Evolutionary conservation across 2,113 vertebrate genomes (phyloP), one percentile per base, ranked within the genome.

Genomic region (Neolamprologus longior): DNA sequence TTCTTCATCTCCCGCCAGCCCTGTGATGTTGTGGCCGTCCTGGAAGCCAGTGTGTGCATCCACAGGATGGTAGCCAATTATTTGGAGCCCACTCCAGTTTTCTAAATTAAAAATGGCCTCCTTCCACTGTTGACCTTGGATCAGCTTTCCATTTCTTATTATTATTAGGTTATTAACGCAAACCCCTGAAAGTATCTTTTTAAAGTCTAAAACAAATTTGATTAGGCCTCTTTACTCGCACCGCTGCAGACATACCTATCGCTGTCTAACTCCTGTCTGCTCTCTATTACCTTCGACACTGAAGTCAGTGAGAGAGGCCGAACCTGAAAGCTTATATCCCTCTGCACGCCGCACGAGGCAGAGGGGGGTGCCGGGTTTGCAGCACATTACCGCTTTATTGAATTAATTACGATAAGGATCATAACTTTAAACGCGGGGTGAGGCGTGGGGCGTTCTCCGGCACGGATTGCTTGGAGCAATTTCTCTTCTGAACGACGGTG

Each of bases 381-480:
- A 97, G 97, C 98, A 98, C 98, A 98, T 99, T 99, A 98, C 97
- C 96, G 96, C 97, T 98, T 99, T 99, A 99, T 99, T 99, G 98
- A 99, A 99, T 99, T 99, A 99, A 99, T 99, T 99, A 98, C 95
- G 98, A 99, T 99, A 99, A 99, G 97, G 97, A 99, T 99, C 98
- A 97, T 97, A 98, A 98, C 98, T 99, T 99, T 98, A 99, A 99
- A 99, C 97, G 97, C 96, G 96, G 98, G 97, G 98, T 98, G 98
- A 99, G 97, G 97, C 94, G 95, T 96, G 97, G 97, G 97, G 96
- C 93, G 87, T 92, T 94, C 97, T 97, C 97, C 96, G 93, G 96
- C 97, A 94, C 94, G 94, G 89, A 98, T 98, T 96, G 98, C 98
- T 98, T 94, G 96, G 96, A 98, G 98, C 98, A 97, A 97, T 98